These are phyloP conservation scores for Drosophila cognata DNA, from an alignment of 2,888 invertebrate species.

Conservation along the genomic window DNA sequence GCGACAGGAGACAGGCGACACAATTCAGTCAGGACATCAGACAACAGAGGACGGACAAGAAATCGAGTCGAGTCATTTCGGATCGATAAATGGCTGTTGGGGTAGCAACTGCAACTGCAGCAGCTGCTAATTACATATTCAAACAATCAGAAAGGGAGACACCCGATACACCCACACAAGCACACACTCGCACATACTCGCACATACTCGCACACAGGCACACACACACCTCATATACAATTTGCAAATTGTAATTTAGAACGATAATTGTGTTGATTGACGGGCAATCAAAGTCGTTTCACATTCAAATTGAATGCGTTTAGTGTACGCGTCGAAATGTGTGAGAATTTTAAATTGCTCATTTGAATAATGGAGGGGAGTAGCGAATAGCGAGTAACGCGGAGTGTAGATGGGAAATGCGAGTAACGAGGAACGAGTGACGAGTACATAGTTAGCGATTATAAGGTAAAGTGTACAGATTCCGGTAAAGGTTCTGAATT, in stretches of 20 bases:
- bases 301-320: constrained; percentile 41
- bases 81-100: constrained; percentile 40
- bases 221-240: background rate
- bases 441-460: background rate
- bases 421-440: background rate
- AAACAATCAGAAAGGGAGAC: background rate
- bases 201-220: background rate
- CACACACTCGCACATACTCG: fast-evolving
- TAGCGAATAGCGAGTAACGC: background rate
- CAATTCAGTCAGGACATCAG: constrained; percentile 10
- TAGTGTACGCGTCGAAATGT: constrained; percentile 1
- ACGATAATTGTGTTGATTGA: constrained; percentile 48
- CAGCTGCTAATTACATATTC: constrained; percentile 42
- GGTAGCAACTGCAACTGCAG: background rate
- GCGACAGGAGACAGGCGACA: constrained; percentile 2
- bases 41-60: constrained; percentile 7
- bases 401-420: background rate
- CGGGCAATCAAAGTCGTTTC: constrained; percentile 51
- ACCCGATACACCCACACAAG: background rate
- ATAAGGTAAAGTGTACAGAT: background rate
- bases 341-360: background rate
- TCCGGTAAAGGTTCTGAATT: background rate
- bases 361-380: background rate
- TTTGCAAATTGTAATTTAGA: constrained; percentile 42
- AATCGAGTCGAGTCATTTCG: constrained; percentile 27